phyloP scores from a whole-genome alignment of 2,888 invertebrate genomes.

The Synergus umbraculus region DNA sequence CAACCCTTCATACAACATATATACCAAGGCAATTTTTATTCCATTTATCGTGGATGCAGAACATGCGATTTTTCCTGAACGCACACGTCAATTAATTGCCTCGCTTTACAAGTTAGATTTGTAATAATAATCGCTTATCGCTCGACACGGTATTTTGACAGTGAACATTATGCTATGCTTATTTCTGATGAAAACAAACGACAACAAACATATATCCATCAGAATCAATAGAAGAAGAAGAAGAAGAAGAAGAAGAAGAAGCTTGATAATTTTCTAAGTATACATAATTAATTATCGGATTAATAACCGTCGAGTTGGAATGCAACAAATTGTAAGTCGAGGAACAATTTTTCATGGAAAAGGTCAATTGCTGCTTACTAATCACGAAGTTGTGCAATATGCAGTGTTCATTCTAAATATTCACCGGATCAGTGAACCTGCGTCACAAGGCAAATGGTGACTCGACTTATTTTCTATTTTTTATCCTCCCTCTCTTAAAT shows the following conservation, averaged over 20 bases:
- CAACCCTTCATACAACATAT: not conserved
- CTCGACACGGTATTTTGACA: not conserved
- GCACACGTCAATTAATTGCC: not conserved
- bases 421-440: conserved; percentile 26
- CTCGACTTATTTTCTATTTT: not conserved
- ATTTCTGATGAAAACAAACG: not conserved
- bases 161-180: not conserved
- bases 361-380: conserved; percentile 27
- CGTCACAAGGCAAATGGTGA: not conserved
- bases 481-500: not conserved
- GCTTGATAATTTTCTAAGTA: not conserved
- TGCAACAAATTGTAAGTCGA: conserved; percentile 26
- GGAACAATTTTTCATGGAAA: conserved; percentile 21
- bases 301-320: not conserved
- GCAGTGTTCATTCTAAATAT: conserved; percentile 34
- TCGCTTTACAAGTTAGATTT: not conserved
- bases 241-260: not conserved
- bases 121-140: not conserved
- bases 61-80: not conserved
- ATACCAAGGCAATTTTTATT: not conserved
- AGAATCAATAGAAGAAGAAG: not conserved
- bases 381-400: conserved; percentile 23
- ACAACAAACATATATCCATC: no score
- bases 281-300: not conserved
- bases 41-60: not conserved